Evolutionary conservation across 2,113 vertebrate species (phyloP), one percentile per base, ranked within the genome.

Genomic region (Brachyhypopomus gauderio): DNA sequence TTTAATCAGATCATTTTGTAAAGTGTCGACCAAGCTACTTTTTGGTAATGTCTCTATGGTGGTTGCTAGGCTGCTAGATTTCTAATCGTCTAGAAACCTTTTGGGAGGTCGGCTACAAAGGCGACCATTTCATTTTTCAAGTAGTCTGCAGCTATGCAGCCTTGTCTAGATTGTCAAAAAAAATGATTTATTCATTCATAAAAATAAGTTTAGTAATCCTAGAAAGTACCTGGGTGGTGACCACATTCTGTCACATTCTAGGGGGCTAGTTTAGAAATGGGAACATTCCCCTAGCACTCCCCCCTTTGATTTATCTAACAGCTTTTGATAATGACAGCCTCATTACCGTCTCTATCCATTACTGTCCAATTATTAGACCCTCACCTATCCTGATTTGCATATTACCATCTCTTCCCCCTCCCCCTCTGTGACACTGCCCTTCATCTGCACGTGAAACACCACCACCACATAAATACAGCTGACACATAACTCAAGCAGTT

Each of bases 381-480:
- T 59, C 59, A 77, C 22, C 60, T 59, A 22, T 59, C 22, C 12
- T 14, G 2, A 55, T 60, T 38, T 23, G 25, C 23, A 38, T 41
- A 20, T 19, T 36, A 2, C 41, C 22, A 77, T n/a, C 14, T 41
- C 55, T 45, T 62, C 52, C 6, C 41, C 81, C 23, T 78, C 41
- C 66, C 71, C 63, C 81, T 78, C 52, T 78, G 36, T 66, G 45
- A 71, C 73, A 11, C 48, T 48, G 74, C 75, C 82, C 78, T 79
- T 63, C 82, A 70, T 83, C 78, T 59, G 63, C 38, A 69, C 76
- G 22, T 76, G 30, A 69, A 72, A 19, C 56, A 38, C 72, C 67
- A 69, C 60, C 64, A 67, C 30, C 22, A 38, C 69, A 85, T 85
- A 85, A 85, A 85, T 82, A 81, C 85, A 78, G 81, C 79, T 78